phyloP scores from a whole-genome alignment of 2,113 vertebrate genomes.

The Mus pahari region DNA sequence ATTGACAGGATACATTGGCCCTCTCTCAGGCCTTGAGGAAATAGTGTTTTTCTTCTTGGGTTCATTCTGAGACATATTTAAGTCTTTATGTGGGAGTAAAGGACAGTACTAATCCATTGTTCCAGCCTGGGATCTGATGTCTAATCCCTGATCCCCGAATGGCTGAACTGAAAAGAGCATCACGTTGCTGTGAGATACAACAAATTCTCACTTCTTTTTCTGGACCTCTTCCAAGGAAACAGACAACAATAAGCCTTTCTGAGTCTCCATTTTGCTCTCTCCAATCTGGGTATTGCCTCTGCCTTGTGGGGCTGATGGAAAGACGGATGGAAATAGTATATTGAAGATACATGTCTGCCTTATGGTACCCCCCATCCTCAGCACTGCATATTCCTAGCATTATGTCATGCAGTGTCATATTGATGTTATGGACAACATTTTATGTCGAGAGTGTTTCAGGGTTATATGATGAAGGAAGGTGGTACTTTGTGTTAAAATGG shows the following conservation, averaged over 20 bases:
- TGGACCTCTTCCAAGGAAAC: neutral
- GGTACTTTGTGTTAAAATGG: neutral
- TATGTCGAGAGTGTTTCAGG: neutral
- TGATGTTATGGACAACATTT: neutral
- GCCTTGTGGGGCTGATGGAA: neutral
- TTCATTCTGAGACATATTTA: neutral
- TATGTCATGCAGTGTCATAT: neutral
- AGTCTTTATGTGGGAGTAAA: neutral
- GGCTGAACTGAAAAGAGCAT: neutral
- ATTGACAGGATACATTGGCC: accelerated
- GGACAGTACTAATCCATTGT: too few species aligned
- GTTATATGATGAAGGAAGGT: neutral
- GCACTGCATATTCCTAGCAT: neutral
- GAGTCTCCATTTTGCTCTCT: neutral
- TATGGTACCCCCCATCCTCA: neutral
- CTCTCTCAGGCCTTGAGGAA: neutral
- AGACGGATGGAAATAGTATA: neutral
- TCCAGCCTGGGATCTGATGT: neutral
- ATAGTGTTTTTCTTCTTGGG: neutral
- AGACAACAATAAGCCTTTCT: neutral
- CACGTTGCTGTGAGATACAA: neutral
- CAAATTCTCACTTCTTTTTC: neutral
- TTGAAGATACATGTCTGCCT: neutral
- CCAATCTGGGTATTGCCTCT: neutral
- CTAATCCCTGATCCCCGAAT: neutral